Percentiles rank a stretch among this genome's conserved stretches.
Conservation (phyloP, 2,797 vertebrate genomes). For the Labeo calbasu region DNA sequence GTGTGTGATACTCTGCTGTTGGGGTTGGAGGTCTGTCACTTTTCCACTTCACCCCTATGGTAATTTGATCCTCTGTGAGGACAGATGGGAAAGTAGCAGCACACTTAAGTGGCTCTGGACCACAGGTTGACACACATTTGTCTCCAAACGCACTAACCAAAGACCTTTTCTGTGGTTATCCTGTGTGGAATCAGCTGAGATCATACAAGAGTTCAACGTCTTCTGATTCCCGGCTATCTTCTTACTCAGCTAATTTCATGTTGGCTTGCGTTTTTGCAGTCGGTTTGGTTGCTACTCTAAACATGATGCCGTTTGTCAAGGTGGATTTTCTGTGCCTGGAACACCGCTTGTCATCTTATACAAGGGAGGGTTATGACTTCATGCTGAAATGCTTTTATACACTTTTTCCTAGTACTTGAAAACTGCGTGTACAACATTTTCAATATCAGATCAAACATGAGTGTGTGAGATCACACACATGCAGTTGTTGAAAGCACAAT, state of each 20-base stretch:
- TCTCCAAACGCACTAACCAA: slow-evolving; percentile 52
- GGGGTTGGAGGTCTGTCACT: slow-evolving; percentile 52
- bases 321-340: slow-evolving; percentile 62
- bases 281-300: slow-evolving; percentile 57
- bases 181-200: slow-evolving; percentile 48
- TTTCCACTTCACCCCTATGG: slow-evolving; percentile 43
- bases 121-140: slow-evolving; percentile 62
- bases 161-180: slow-evolving; percentile 54
- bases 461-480: slow-evolving; percentile 61
- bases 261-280: slow-evolving; percentile 63
- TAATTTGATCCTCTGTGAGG: slow-evolving; percentile 59
- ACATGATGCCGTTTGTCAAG: slow-evolving; percentile 71
- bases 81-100: slow-evolving; percentile 22
- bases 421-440: slow-evolving; percentile 7
- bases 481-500: slow-evolving; percentile 23
- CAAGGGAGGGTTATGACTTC: slow-evolving; percentile 65
- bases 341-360: slow-evolving; percentile 56
- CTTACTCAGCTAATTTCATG: slow-evolving; percentile 64
- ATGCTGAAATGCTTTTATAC: slow-evolving; percentile 35
- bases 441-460: slow-evolving; percentile 25
- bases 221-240: slow-evolving; percentile 60
- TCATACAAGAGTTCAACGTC: slow-evolving; percentile 59
- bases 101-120: slow-evolving; percentile 56
- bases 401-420: neutral
- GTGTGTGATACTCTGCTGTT: slow-evolving; percentile 22